A percentile compares a stretch with the other conserved stretches of the same genome.
Evolutionary conservation across 2,888 invertebrate species (phyloP).

Genomic region (Trichopria drosophilae): DNA sequence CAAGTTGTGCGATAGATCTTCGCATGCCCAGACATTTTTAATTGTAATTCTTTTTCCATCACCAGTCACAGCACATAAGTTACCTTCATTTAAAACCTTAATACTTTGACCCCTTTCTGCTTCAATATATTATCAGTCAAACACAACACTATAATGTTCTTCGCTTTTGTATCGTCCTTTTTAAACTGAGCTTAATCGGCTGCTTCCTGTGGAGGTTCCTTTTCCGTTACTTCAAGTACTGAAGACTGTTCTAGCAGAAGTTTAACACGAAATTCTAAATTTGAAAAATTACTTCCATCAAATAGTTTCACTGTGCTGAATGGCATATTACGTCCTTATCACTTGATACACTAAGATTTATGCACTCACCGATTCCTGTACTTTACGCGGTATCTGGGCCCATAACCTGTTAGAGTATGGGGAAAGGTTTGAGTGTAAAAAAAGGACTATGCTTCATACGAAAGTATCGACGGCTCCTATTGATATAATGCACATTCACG

Average conservation of each 20-base stretch:
- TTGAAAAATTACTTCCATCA: conserved; percentile 8
- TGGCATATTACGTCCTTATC: too few relatives aligned
- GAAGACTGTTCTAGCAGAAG: conserved; percentile 4
- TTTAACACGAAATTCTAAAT: conserved; percentile 3
- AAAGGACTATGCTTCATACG: too few relatives aligned
- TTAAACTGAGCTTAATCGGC: conserved; percentile 5
- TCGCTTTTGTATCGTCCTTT: conserved; percentile 12
- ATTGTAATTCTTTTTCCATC: not conserved
- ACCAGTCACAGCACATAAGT: not conserved
- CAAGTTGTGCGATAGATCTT: conserved; percentile 3
- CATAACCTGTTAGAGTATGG: too few relatives aligned
- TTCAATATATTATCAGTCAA: conserved; percentile 33
- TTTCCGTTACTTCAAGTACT: not conserved
- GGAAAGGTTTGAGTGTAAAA: too few relatives aligned
- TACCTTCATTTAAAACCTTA: not conserved
- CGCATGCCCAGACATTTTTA: not conserved
- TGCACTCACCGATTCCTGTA: too few relatives aligned
- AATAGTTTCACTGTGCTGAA: conserved; percentile 8
- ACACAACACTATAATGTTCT: conserved; percentile 32
- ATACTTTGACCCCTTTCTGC: conserved; percentile 1
- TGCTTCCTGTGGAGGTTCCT: not conserved
- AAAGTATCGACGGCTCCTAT: too few relatives aligned
- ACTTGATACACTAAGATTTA: too few relatives aligned
- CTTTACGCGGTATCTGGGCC: too few relatives aligned
- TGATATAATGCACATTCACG: too few relatives aligned